These are phyloP conservation scores for Schlechtendalia chinensis DNA, from an alignment of 1,140 invertebrate genomes.

Conservation along the genomic window DNA sequence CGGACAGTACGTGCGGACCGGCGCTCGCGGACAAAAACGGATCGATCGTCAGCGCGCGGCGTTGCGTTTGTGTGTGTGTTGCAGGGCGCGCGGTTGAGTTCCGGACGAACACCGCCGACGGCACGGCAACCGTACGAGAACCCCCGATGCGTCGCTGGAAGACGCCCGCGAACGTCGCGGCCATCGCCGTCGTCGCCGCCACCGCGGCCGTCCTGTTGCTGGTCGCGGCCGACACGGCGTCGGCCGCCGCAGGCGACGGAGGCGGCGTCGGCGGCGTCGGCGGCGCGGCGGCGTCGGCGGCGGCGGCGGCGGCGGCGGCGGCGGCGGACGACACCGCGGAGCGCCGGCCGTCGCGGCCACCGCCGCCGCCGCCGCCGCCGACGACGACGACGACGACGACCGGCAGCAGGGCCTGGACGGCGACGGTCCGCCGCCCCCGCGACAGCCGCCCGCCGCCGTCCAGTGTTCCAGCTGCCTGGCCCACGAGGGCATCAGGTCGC, in stretches of 20 bases:
- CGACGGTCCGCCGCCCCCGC: not conserved
- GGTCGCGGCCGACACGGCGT: conserved; percentile 18
- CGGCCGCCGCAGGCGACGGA: conserved; percentile 9
- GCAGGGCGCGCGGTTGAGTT: not conserved
- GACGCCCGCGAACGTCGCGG: conserved; percentile 26
- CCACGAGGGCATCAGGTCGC: conserved; percentile 35
- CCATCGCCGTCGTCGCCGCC: conserved; percentile 4
- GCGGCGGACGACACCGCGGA: conserved; percentile 18
- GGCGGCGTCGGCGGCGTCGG: conserved; percentile 15
- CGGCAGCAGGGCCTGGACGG: not conserved
- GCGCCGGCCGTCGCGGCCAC: not conserved
- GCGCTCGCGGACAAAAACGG: too few species aligned
- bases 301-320: conserved; percentile 9
- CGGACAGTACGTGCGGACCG: not conserved
- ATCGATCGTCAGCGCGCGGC: too few species aligned
- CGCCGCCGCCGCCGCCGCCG: not conserved
- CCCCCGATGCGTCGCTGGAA: conserved; percentile 15
- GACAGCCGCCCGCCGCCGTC: conserved; percentile 21
- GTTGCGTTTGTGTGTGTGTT: not conserved
- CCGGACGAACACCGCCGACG: not conserved
- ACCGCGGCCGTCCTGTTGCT: conserved; percentile 11
- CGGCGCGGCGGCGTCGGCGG: not conserved
- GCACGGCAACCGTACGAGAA: not conserved
- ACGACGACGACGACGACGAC: too few species aligned
- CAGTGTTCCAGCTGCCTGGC: conserved; percentile 40